Evolutionary conservation across 2,888 invertebrate genomes (phyloP).

Genomic region (Epistrophella euchroma): DNA sequence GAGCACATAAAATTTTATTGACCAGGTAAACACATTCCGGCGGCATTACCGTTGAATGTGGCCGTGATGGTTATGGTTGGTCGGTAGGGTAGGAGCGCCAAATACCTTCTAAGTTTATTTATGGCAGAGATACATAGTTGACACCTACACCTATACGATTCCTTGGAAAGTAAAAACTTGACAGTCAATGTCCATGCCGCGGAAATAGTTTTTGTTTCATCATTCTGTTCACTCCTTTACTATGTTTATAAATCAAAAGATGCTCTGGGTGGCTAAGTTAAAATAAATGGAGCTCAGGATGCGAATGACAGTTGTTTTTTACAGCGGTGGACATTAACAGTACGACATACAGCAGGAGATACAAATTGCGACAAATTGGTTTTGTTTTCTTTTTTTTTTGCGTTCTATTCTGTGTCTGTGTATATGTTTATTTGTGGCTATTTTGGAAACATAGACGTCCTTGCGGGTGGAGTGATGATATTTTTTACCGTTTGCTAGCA

Average conservation of each 20-base stretch:
- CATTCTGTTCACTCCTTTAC: background rate
- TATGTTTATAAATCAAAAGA: conserved; percentile 51
- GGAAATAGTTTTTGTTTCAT: background rate
- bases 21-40: conserved; percentile 77
- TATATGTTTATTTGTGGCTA: conserved; percentile 7
- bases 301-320: conserved; percentile 52
- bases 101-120: conserved; percentile 16
- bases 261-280: conserved; percentile 13
- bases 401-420: background rate
- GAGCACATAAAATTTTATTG: conserved; percentile 81
- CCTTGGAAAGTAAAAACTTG: conserved; percentile 7
- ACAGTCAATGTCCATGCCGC: conserved; percentile 10
- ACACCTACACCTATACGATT: conserved; percentile 27
- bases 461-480: conserved; percentile 55
- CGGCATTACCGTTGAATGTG: conserved; percentile 25
- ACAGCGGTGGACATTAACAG: conserved; percentile 50
- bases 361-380: conserved; percentile 42
- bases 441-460: conserved; percentile 47
- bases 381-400: background rate
- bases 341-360: background rate
- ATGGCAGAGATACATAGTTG: conserved; percentile 50
- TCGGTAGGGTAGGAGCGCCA: background rate
- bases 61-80: conserved; percentile 19
- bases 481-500: conserved; percentile 31
- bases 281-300: conserved; percentile 24